Percentiles rank a stretch among this genome's conserved stretches.
Evolutionary conservation across 2,797 vertebrate species (phyloP).

Genomic region (Chaetophractus vellerosus): DNA sequence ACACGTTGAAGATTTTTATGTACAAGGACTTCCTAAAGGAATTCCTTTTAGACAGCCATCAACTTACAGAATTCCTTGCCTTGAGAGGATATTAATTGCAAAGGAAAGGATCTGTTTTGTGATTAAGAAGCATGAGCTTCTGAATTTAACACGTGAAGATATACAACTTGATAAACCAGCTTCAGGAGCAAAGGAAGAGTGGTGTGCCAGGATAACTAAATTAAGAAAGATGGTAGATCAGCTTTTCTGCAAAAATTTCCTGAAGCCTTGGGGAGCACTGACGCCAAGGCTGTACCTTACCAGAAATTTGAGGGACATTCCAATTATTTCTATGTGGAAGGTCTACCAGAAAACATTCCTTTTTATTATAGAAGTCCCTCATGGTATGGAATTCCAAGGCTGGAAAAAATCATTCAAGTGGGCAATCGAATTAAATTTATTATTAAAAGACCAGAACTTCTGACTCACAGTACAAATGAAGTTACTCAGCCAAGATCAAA

Average conservation of each 20-base stretch:
- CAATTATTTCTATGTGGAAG: slow-evolving; percentile 91
- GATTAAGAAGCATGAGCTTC: too few relatives aligned
- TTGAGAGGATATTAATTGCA: slow-evolving; percentile 87
- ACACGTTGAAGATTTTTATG: too few relatives aligned
- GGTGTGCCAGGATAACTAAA: slow-evolving; percentile 81
- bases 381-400: slow-evolving; percentile 92
- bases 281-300: slow-evolving; percentile 91
- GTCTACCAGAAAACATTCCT: slow-evolving; percentile 91
- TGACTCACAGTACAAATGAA: too few relatives aligned
- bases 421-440: slow-evolving; percentile 91
- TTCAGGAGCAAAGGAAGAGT: slow-evolving; percentile 87
- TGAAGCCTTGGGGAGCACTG: slow-evolving; percentile 84
- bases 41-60: too few relatives aligned
- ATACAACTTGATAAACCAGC: too few relatives aligned
- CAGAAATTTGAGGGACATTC: slow-evolving; percentile 92
- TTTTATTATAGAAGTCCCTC: slow-evolving; percentile 90
- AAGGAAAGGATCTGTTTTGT: too few relatives aligned
- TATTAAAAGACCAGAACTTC: slow-evolving; percentile 81
- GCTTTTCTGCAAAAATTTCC: too few relatives aligned
- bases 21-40: too few relatives aligned
- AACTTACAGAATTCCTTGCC: slow-evolving; percentile 81
- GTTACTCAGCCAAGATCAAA: too few relatives aligned
- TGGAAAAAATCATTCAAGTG: slow-evolving; percentile 91
- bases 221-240: too few relatives aligned
- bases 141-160: too few relatives aligned